phyloP scores from a whole-genome alignment of 2,113 vertebrate genomes.

The Gadus macrocephalus region DNA sequence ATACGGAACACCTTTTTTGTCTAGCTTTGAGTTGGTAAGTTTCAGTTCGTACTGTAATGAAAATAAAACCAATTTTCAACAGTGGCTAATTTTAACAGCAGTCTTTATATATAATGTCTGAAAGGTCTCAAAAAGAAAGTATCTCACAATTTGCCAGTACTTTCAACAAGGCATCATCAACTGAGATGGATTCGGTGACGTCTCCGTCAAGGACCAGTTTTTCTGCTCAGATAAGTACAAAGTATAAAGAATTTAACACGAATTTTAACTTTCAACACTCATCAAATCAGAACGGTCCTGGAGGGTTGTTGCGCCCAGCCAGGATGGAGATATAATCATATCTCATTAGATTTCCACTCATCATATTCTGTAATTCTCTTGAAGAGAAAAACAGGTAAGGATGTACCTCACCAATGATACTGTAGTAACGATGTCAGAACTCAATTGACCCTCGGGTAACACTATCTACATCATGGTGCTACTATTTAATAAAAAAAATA shows the following conservation, averaged over 20 bases:
- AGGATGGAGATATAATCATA: conserved; percentile 21
- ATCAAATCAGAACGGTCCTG: not conserved
- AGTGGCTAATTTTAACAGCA: not conserved
- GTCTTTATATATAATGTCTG: not conserved
- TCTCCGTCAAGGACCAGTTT: conserved; percentile 41
- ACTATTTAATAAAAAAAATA: too few species aligned
- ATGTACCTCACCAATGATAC: accelerated
- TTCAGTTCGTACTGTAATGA: conserved; percentile 54
- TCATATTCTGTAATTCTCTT: conserved; percentile 28
- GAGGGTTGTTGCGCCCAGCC: not conserved
- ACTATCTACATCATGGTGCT: conserved; percentile 35
- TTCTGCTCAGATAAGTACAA: conserved; percentile 32
- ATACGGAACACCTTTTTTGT: conserved; percentile 64
- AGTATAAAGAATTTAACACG: not conserved
- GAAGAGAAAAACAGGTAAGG: accelerated
- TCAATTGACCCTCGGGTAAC: accelerated
- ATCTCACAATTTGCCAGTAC: conserved; percentile 58
- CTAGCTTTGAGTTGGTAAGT: conserved; percentile 49
- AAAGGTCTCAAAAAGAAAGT: not conserved
- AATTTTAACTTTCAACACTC: not conserved
- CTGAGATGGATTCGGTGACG: conserved; percentile 22
- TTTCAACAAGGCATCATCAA: conserved; percentile 30
- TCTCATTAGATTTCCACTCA: conserved; percentile 7
- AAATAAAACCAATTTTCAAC: not conserved
- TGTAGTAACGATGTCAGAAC: accelerated